These are phyloP conservation scores for Hydrophis major DNA, from an alignment of 2,797 vertebrate genomes.

Conservation along the genomic window DNA sequence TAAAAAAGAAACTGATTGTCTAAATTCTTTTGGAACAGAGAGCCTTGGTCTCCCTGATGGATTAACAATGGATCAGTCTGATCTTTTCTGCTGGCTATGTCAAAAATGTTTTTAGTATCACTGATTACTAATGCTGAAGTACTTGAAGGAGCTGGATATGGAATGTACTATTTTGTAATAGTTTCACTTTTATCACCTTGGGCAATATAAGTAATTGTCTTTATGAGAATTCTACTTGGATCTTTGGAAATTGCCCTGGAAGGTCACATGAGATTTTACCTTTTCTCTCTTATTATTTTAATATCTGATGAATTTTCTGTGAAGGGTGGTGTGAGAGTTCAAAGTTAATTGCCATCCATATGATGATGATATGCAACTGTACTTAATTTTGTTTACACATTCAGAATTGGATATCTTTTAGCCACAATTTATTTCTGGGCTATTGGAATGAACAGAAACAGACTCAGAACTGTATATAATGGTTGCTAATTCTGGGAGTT, in stretches of 20 bases:
- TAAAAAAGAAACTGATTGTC: not conserved
- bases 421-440: not conserved
- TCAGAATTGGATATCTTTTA: not conserved
- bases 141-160: not conserved
- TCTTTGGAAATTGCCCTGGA: not conserved
- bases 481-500: not conserved
- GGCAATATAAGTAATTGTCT: not conserved
- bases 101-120: not conserved
- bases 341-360: not conserved
- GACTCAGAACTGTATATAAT: not conserved
- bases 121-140: not conserved
- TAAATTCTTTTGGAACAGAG: not conserved
- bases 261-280: not conserved
- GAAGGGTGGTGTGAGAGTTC: not conserved
- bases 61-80: not conserved
- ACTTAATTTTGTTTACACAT: not conserved
- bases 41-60: not conserved
- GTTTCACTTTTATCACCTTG: not conserved
- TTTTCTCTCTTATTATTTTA: not conserved
- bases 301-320: not conserved
- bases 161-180: not conserved
- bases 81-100: not conserved
- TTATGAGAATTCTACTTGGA: not conserved
- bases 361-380: not conserved
- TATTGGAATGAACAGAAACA: not conserved